Evolutionary conservation across 2,113 vertebrate genomes (phyloP).

Genomic region (Gallinago undulata): DNA sequence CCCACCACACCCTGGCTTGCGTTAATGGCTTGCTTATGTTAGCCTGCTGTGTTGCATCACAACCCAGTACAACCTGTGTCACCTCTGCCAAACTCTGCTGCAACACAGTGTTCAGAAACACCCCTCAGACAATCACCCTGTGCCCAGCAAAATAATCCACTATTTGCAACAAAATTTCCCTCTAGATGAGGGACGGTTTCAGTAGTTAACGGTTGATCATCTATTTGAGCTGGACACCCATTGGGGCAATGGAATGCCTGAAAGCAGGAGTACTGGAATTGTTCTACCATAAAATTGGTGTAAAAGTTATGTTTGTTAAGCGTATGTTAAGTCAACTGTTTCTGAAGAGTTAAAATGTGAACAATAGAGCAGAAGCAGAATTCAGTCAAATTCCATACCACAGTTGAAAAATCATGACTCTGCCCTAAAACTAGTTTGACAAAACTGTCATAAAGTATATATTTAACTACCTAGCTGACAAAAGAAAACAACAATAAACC

Average conservation of each 20-base stretch:
- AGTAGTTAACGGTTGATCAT: not conserved
- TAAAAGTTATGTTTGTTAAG: not conserved
- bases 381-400: not conserved
- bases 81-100: not conserved
- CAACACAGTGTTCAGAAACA: not conserved
- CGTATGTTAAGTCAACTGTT: not conserved
- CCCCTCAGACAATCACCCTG: not conserved
- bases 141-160: not conserved
- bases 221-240: not conserved
- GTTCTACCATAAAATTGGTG: not conserved
- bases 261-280: not conserved
- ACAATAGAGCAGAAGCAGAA: not conserved
- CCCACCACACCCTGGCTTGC: not conserved
- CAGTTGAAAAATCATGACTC: not conserved
- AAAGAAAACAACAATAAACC: not conserved
- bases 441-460: not conserved
- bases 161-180: not conserved
- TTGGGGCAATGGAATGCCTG: not conserved
- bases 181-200: not conserved
- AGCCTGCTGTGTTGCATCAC: not conserved
- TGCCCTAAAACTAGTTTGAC: not conserved
- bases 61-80: not conserved
- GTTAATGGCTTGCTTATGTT: constrained; percentile 24
- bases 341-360: not conserved
- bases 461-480: not conserved